Evolutionary conservation across 2,113 vertebrate species (phyloP).

Genomic region (Martes martes): DNA sequence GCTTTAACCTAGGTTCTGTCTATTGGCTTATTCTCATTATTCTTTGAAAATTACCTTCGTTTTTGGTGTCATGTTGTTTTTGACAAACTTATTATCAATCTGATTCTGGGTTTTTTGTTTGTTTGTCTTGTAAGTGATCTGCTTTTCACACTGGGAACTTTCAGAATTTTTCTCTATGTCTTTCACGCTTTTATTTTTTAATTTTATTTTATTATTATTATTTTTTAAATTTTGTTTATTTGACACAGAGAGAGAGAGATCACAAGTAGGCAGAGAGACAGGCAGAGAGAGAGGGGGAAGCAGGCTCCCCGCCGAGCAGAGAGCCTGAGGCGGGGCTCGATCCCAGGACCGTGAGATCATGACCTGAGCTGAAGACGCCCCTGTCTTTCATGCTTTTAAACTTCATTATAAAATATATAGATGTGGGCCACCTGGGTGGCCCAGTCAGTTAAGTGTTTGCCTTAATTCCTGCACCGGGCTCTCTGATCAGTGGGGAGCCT

Average conservation of each 20-base stretch:
- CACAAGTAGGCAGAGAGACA: too few species aligned
- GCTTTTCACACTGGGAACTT: background rate
- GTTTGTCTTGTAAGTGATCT: background rate
- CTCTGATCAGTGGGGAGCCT: background rate
- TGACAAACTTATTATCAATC: background rate
- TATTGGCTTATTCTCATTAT: background rate
- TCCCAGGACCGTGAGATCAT: too few species aligned
- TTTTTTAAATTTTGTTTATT: too few species aligned
- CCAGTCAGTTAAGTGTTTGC: background rate
- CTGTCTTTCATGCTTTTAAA: background rate
- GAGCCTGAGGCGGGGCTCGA: too few species aligned
- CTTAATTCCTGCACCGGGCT: background rate
- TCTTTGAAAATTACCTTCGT: background rate
- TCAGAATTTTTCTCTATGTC: background rate
- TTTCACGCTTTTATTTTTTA: background rate
- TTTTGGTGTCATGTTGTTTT: background rate
- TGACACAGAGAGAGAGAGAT: too few species aligned
- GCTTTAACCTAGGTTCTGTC: background rate
- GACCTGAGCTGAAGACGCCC: too few species aligned
- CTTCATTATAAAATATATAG: background rate
- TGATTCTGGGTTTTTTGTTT: background rate
- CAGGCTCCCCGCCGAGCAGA: too few species aligned
- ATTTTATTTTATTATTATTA: too few species aligned
- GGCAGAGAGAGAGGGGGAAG: too few species aligned
- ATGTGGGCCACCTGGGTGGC: too few species aligned